These are phyloP conservation scores for Byasa hedistus DNA, from an alignment of 2,888 invertebrate species.

Conservation along the genomic window DNA sequence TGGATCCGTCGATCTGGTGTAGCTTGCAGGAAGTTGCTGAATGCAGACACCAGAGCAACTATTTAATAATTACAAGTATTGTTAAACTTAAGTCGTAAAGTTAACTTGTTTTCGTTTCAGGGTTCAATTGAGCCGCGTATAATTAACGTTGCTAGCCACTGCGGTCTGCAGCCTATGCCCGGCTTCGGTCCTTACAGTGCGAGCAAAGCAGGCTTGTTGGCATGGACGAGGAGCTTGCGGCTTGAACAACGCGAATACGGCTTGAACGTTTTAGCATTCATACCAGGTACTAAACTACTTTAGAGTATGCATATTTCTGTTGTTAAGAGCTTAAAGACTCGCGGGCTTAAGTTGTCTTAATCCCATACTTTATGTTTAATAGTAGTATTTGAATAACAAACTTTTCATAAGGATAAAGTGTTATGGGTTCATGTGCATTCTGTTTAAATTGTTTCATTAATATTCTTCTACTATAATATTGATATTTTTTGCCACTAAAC, in stretches of 20 bases:
- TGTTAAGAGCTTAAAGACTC: background rate
- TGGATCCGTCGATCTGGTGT: too few species aligned
- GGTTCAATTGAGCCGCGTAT: constrained; percentile 78
- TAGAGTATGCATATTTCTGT: background rate
- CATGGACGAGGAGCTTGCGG: constrained; percentile 86
- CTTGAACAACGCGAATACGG: constrained; percentile 86
- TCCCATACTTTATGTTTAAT: background rate
- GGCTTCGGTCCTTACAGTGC: constrained; percentile 89
- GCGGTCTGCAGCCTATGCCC: constrained; percentile 85
- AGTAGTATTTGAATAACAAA: background rate
- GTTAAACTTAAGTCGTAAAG: too few species aligned
- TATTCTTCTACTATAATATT: too few species aligned
- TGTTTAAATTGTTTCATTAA: too few species aligned
- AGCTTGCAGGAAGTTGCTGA: too few species aligned
- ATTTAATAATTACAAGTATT: too few species aligned
- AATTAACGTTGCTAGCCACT: constrained; percentile 91
- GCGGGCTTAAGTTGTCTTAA: background rate
- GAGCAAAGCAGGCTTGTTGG: constrained; percentile 88
- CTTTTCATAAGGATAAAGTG: background rate
- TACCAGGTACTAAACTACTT: constrained; percentile 81
- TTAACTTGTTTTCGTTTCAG: constrained; percentile 29
- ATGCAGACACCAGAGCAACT: too few species aligned
- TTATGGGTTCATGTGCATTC: too few species aligned
- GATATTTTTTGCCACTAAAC: too few species aligned
- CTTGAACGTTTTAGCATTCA: constrained; percentile 85